Base-by-base conservation (phyloP, 2,888 invertebrate genomes). In the Ophion obscuratus region DNA sequence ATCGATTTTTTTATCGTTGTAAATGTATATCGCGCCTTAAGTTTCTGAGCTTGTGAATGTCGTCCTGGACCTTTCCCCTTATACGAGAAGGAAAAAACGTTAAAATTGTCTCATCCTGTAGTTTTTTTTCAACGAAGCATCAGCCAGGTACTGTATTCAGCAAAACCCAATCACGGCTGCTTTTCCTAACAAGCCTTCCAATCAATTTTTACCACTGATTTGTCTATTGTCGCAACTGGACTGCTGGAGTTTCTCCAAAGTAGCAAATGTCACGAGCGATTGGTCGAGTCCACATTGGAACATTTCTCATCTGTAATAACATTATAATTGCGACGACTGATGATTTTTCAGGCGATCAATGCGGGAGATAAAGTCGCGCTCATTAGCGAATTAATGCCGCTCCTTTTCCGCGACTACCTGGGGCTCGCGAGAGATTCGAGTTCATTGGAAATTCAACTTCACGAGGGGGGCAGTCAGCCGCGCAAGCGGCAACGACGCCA, bases 341-440 rank as follows among this genome's bases (percentile, higher is more conserved):
- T 64, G 57, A 84, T 86, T 84, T 81, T 86, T 86, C 75, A 75
- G 31, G 11, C 76, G 81, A 84, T 81, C 75, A 75, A 47, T 57
- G n/a, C 24, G 40, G 24, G 78, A 84, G 87, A 85, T 82, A 87
- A 87, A 77, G 79, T 83, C 70, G n/a, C 61, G 53, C 36, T 83
- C 83, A 79, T 86, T 79, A 79, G 84, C 68, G 79, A 86, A 84
- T 86, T 86, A 81, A 86, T 84, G 84, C 44, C 36, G 57, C 44
- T 66, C 83, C 77, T 83, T 88, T 81, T 64, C 62, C 59, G 47
- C n/a, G 31, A 20, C 47, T 70, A 81, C 83, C 80, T 78, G 61
- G 11, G 57, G 27, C 57, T 47, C 61, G 62, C 57, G 57, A 81
- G 68, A 47, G 79, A 77, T 68, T 67, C 61, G 77, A 47, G 75